Evolutionary conservation across 64 coral and sea anemone species (phyloP).

Genomic region (Montipora sp.): DNA sequence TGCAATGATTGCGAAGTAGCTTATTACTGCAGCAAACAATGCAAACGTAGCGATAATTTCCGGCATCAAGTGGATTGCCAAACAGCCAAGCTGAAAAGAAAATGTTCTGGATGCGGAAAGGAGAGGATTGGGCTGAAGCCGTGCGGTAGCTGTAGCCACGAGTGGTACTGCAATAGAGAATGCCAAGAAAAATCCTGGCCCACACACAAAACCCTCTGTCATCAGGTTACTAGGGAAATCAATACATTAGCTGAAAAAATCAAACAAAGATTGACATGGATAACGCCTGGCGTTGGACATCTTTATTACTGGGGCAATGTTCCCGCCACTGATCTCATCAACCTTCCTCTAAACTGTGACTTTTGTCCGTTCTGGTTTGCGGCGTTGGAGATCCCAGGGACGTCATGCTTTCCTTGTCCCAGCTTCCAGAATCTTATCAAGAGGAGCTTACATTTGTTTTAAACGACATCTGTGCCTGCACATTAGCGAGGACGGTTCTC

Average conservation of each 20-base stretch:
- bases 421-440: slow-evolving; percentile 44
- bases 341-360: slow-evolving; percentile 30
- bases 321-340: slow-evolving; percentile 52
- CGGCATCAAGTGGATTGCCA: slow-evolving; percentile 74
- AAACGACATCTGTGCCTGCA: slow-evolving; percentile 66
- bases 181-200: slow-evolving; percentile 38
- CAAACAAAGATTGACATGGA: not conserved
- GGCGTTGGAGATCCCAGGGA: slow-evolving; percentile 69
- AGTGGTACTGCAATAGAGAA: slow-evolving; percentile 47
- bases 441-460: slow-evolving; percentile 53
- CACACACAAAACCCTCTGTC: slow-evolving; percentile 25
- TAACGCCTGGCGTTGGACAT: not conserved
- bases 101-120: slow-evolving; percentile 41
- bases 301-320: slow-evolving; percentile 72
- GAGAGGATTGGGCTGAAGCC: not conserved
- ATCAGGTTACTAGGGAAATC: not conserved
- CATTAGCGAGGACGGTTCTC: slow-evolving; percentile 59
- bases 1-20: slow-evolving; percentile 54
- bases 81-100: slow-evolving; percentile 9
- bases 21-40: slow-evolving; percentile 62
- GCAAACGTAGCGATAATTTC: slow-evolving; percentile 43
- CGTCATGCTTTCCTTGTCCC: slow-evolving; percentile 15
- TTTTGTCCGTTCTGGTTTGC: slow-evolving; percentile 39
- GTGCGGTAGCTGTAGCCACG: slow-evolving; percentile 35
- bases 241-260: not conserved